A percentile compares a stretch with the other conserved stretches of the same genome.
phyloP scores from a whole-genome alignment of 2,113 vertebrate species.

The Hepsetus odoe region DNA sequence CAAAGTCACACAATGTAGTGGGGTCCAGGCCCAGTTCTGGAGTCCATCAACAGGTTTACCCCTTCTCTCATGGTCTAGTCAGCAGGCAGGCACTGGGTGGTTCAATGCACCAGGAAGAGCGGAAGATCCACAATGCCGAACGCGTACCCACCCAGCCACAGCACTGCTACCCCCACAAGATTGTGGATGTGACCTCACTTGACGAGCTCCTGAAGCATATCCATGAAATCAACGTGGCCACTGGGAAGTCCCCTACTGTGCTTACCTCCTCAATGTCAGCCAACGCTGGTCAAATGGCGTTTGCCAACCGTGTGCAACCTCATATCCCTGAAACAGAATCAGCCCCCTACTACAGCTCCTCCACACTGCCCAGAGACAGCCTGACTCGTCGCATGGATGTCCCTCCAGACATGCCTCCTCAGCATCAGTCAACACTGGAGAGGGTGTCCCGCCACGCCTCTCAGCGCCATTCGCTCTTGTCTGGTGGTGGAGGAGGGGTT shows the following conservation, averaged over 20 bases:
- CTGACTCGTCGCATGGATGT: conserved; percentile 85
- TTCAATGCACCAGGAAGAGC: conserved; percentile 74
- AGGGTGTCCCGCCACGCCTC: conserved; percentile 72
- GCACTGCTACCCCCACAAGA: conserved; percentile 78
- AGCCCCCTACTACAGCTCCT: conserved; percentile 79
- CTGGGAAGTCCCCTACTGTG: conserved; percentile 71
- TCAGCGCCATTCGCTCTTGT: conserved; percentile 80
- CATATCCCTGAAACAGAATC: conserved; percentile 78
- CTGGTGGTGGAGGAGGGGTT: conserved; percentile 62
- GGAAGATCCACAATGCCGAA: conserved; percentile 80
- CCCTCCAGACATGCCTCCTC: conserved; percentile 77
- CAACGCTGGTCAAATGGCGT: conserved; percentile 66
- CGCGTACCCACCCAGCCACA: conserved; percentile 76
- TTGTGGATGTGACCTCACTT: conserved; percentile 86
- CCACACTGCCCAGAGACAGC: conserved; percentile 81
- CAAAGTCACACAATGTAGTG: conserved; percentile 65
- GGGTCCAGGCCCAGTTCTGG: conserved; percentile 71
- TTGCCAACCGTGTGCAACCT: conserved; percentile 78
- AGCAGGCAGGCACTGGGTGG: conserved; percentile 69
- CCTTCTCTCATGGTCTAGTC: conserved; percentile 72
- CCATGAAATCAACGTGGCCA: conserved; percentile 73
- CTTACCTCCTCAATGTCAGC: conserved; percentile 74
- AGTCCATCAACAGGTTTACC: conserved; percentile 76
- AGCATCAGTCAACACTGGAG: conserved; percentile 76
- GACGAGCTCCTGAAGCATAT: conserved; percentile 89